These are phyloP conservation scores for Cliona cf. orientalis DNA, from an alignment of 37 sponge, comb jelly and placozoan genomes.

Conservation along the genomic window DNA sequence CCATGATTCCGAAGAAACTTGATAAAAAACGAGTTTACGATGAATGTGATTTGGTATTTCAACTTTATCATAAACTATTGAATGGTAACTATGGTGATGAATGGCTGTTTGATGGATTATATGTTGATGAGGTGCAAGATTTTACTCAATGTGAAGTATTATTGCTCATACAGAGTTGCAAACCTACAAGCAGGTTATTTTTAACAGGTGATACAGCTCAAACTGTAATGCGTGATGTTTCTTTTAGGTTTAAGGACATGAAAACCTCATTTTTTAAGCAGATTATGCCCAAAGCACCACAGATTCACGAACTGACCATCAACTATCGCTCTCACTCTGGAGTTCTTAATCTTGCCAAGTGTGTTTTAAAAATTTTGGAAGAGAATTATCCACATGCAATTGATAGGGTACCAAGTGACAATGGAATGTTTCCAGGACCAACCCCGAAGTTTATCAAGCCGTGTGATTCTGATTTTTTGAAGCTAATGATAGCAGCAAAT, in stretches of 20 bases:
- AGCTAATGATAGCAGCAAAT: too few species aligned
- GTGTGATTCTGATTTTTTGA: too few species aligned
- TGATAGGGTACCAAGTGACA: too few species aligned
- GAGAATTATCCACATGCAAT: constrained; percentile 55
- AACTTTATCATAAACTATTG: constrained; percentile 42
- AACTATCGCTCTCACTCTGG: constrained; percentile 84
- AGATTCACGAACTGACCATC: constrained; percentile 29
- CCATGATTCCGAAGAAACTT: too few species aligned
- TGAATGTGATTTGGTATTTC: constrained; percentile 70
- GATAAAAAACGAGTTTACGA: constrained; percentile 51
- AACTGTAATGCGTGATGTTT: constrained; percentile 71
- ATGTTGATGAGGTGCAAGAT: constrained; percentile 85
- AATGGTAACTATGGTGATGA: constrained; percentile 45
- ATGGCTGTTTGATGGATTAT: constrained; percentile 51
- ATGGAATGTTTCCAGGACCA: too few species aligned
- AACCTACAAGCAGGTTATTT: constrained; percentile 57
- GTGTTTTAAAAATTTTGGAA: constrained; percentile 53
- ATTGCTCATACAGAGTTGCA: constrained; percentile 52
- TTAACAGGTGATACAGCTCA: constrained; percentile 82
- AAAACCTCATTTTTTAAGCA: not conserved
- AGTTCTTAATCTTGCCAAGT: constrained; percentile 62
- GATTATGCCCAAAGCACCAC: constrained; percentile 39
- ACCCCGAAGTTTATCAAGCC: too few species aligned
- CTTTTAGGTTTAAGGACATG: constrained; percentile 65
- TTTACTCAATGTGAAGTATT: constrained; percentile 80